A percentile compares a stretch with the other conserved stretches of the same genome.
These are phyloP conservation scores for Rhopalosiphum nymphaeae DNA, from an alignment of 2,888 invertebrate genomes.

Conservation along the genomic window DNA sequence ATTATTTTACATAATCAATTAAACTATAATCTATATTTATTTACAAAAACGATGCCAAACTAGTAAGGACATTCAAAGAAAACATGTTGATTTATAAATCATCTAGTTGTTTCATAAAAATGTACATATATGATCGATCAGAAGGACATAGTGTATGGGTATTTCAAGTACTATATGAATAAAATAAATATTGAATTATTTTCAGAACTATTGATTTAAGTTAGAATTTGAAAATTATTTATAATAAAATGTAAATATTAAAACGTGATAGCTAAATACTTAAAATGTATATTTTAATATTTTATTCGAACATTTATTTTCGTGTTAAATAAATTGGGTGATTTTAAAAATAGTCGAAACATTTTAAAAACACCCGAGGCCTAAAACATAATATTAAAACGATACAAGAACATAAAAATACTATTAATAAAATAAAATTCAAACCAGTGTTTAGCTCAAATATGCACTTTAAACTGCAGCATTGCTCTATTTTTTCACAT, in stretches of 20 bases:
- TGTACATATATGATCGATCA: neutral
- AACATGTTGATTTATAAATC: neutral
- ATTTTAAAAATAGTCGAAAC: neutral
- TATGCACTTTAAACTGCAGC: neutral
- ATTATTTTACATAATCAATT: neutral
- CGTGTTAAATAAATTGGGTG: neutral
- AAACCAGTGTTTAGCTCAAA: neutral
- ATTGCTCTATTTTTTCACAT: neutral
- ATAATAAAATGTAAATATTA: neutral
- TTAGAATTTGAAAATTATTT: neutral
- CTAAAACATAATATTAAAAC: neutral
- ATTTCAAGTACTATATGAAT: neutral
- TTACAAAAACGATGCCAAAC: neutral
- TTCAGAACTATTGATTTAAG: neutral
- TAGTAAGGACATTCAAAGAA: neutral
- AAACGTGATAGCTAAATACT: neutral
- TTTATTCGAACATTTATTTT: neutral
- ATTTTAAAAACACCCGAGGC: neutral
- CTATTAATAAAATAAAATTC: neutral
- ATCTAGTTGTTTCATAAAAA: neutral
- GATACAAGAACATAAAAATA: neutral
- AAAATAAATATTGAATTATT: neutral
- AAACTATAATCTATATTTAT: neutral
- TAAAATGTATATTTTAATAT: neutral
- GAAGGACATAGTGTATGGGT: neutral